Evolutionary conservation across 2,888 invertebrate species (phyloP).

Genomic region (Panzeria rudis): DNA sequence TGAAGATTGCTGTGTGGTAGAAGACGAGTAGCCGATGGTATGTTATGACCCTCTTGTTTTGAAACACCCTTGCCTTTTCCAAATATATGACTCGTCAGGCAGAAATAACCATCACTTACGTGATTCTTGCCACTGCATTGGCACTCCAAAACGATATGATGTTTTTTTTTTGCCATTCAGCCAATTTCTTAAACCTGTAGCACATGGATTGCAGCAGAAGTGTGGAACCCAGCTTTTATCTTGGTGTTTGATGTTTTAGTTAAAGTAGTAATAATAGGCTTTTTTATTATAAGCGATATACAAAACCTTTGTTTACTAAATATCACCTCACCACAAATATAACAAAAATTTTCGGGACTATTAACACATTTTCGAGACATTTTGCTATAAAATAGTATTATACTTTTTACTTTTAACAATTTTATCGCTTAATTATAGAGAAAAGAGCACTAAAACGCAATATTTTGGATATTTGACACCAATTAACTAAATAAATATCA

Average conservation of each 20-base stretch:
- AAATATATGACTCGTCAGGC: no score
- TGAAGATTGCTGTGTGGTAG: no score
- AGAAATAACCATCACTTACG: background rate
- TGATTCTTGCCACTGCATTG: slow-evolving; percentile 4
- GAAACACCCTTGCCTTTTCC: no score
- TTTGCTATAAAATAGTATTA: background rate
- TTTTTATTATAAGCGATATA: slow-evolving; percentile 6
- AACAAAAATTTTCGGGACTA: background rate
- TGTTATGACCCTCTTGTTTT: no score
- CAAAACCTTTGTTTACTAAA: slow-evolving; percentile 6
- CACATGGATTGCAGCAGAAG: slow-evolving; percentile 8
- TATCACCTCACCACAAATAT: slow-evolving; percentile 1
- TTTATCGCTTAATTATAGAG: slow-evolving; percentile 1
- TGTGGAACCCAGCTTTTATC: slow-evolving; percentile 1
- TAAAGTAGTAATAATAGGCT: slow-evolving; percentile 6
- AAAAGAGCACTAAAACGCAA: background rate
- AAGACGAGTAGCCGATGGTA: no score
- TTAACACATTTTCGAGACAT: background rate
- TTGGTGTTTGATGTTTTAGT: slow-evolving; percentile 1
- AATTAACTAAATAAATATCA: background rate
- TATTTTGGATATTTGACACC: slow-evolving; percentile 2
- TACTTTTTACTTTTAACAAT: no score
- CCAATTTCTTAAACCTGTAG: no score
- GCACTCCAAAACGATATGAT: slow-evolving; percentile 1
- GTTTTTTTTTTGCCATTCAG: background rate